Evolutionary conservation across 2,888 invertebrate genomes (phyloP).

Genomic region (Endomychus coccineus): DNA sequence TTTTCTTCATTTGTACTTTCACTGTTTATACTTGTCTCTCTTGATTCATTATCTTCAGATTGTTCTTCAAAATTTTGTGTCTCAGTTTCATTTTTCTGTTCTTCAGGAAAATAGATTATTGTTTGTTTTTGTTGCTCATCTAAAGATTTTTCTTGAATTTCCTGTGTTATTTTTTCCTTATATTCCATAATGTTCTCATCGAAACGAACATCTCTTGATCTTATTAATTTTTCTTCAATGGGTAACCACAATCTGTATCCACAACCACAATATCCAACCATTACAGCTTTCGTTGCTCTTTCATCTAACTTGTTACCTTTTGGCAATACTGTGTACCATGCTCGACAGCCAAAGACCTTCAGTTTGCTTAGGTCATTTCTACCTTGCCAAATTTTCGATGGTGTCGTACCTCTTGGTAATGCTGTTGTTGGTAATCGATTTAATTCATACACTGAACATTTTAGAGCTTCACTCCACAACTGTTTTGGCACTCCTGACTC

Average conservation of each 20-base stretch:
- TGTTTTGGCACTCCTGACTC: slow-evolving; percentile 21
- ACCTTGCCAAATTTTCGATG: background rate
- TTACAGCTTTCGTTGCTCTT: slow-evolving; percentile 10
- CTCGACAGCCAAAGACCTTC: slow-evolving; percentile 12
- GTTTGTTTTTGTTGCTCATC: no score
- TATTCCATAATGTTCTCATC: slow-evolving; percentile 19
- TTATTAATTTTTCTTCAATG: slow-evolving; percentile 13
- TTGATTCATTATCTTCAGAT: no score
- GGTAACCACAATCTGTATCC: slow-evolving; percentile 17
- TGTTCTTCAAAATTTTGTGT: no score
- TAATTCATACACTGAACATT: slow-evolving; percentile 15
- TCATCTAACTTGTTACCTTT: slow-evolving; percentile 13
- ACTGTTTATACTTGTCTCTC: no score
- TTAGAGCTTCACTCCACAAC: slow-evolving; percentile 24
- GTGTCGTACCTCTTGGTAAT: slow-evolving; percentile 1
- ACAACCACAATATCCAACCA: slow-evolving; percentile 18
- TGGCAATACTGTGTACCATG: slow-evolving; percentile 7
- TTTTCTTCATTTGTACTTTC: no score
- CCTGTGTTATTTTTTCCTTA: no score
- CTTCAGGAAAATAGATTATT: no score
- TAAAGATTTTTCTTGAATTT: no score
- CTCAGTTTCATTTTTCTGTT: no score
- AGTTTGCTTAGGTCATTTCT: slow-evolving; percentile 11
- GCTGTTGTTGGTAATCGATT: slow-evolving; percentile 8
- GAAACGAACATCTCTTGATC: slow-evolving; percentile 19